phyloP scores from a whole-genome alignment of 2,888 invertebrate genomes.

The Epirrhoe tristata region DNA sequence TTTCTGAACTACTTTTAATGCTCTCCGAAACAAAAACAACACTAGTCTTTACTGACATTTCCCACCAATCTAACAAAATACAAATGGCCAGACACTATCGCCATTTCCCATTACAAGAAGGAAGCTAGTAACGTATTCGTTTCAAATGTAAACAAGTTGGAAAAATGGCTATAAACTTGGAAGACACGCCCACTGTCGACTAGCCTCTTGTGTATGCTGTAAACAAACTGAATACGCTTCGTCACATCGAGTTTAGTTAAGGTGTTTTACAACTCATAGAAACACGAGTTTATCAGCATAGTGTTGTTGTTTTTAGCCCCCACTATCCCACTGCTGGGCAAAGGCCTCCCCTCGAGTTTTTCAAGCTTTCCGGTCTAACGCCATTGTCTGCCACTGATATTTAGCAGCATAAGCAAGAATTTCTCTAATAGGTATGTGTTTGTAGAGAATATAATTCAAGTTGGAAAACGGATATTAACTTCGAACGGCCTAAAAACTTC shows the following conservation, averaged over 20 bases:
- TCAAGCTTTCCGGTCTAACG: too few species aligned
- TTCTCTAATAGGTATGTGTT: too few species aligned
- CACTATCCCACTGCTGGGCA: too few species aligned
- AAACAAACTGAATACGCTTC: constrained; percentile 65
- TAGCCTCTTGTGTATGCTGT: constrained; percentile 56
- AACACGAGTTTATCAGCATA: background rate
- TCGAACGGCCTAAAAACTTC: too few species aligned
- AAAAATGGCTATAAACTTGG: constrained; percentile 60
- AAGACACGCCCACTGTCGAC: constrained; percentile 42
- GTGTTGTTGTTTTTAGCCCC: background rate
- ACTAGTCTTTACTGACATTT: constrained; percentile 15
- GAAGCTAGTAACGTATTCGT: constrained; percentile 45
- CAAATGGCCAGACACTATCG: constrained; percentile 28
- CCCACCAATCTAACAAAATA: constrained; percentile 17
- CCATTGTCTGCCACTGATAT: too few species aligned
- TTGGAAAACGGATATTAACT: too few species aligned
- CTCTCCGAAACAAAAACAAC: constrained; percentile 2
- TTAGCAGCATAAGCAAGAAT: too few species aligned
- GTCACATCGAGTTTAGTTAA: constrained; percentile 1
- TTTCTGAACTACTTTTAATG: too few species aligned
- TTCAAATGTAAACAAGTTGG: constrained; percentile 62
- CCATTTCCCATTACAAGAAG: constrained; percentile 21
- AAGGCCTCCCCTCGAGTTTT: too few species aligned
- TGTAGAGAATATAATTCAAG: too few species aligned
- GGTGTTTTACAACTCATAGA: background rate